Conservation (phyloP, 2,888 invertebrate genomes). For the Mycogona germanica region DNA sequence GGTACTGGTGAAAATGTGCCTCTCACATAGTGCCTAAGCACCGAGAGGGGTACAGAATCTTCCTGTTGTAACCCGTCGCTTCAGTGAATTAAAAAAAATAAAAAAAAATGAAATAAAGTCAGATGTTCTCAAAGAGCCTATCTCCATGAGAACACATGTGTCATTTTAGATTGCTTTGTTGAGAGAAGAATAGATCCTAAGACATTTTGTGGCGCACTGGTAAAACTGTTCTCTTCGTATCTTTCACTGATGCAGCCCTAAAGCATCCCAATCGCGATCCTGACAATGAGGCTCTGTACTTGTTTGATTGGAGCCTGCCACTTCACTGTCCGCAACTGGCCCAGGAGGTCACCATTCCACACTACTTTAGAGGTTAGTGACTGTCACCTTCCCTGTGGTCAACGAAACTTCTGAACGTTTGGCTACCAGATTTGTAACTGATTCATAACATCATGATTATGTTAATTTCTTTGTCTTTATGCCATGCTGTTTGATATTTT, state of each 20-base stretch:
- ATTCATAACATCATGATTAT: not conserved
- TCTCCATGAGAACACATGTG: not conserved
- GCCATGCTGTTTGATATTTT: not conserved
- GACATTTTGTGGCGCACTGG: not conserved
- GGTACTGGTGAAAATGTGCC: not conserved
- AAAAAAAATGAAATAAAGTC: too few species aligned
- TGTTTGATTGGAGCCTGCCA: conserved; percentile 33
- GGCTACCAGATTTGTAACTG: too few species aligned
- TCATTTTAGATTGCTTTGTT: too few species aligned
- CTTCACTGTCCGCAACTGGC: conserved; percentile 29
- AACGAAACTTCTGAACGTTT: too few species aligned
- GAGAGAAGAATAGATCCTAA: not conserved
- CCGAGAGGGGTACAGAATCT: too few species aligned
- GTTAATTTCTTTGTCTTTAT: not conserved
- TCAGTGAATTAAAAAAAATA: too few species aligned
- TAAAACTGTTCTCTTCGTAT: not conserved
- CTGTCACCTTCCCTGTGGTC: not conserved
- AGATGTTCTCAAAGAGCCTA: not conserved
- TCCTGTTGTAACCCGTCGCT: too few species aligned
- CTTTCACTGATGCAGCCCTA: conserved; percentile 4
- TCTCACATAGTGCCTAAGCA: too few species aligned
- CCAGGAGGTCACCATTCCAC: conserved; percentile 28
- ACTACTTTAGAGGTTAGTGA: conserved; percentile 29
- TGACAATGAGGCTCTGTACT: conserved; percentile 22
- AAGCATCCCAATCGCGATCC: conserved; percentile 12